Evolutionary conservation across 2,797 vertebrate species (phyloP).

Genomic region (Pyrocephalus nanus): DNA sequence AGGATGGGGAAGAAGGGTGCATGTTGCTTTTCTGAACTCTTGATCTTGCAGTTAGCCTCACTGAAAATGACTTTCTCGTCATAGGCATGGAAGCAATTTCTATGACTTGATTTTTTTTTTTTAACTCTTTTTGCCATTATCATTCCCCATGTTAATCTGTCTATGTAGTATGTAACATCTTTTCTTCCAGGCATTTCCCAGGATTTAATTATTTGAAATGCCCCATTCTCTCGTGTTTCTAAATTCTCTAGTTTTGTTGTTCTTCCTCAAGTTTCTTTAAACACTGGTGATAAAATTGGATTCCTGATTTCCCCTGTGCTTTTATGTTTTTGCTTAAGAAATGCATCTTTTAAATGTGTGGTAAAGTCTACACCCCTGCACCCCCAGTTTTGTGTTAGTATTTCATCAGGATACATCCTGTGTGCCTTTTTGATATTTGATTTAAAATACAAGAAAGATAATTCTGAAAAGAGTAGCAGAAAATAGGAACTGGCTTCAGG

Average conservation of each 20-base stretch:
- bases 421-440: not conserved
- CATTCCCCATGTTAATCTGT: not conserved
- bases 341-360: not conserved
- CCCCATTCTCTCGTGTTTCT: not conserved
- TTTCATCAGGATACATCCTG: not conserved
- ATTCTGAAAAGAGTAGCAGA: not conserved
- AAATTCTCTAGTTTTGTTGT: not conserved
- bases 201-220: not conserved
- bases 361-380: accelerated
- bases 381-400: not conserved
- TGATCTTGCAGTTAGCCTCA: not conserved
- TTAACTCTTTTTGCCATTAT: not conserved
- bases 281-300: not conserved
- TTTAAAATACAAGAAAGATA: not conserved
- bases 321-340: not conserved
- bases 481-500: not conserved
- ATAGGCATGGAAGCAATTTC: not conserved
- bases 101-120: not conserved
- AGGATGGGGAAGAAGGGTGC: not conserved
- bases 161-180: accelerated
- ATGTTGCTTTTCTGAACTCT: not conserved
- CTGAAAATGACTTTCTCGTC: accelerated
- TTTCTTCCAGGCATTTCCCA: not conserved
- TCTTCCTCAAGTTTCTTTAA: not conserved
- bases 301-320: not conserved